Percentiles rank a stretch among this genome's conserved stretches.
phyloP scores from a whole-genome alignment of 2,113 vertebrate species.

The Potamarius usumacintae region DNA sequence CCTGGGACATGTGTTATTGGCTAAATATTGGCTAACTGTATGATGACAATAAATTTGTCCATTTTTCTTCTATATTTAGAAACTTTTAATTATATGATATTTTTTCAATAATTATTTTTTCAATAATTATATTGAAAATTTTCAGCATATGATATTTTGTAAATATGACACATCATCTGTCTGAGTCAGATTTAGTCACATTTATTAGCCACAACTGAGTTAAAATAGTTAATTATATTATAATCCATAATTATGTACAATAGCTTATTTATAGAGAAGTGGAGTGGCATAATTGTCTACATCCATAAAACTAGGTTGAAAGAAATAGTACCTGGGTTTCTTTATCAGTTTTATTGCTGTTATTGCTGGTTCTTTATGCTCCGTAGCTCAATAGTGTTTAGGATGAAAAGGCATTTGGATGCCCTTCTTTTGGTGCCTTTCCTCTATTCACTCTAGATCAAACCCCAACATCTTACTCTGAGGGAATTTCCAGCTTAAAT shows the following conservation, averaged over 20 bases:
- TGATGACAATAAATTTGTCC: background rate
- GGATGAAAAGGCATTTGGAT: slow-evolving; percentile 6
- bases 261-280: background rate
- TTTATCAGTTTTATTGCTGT: slow-evolving; percentile 11
- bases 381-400: slow-evolving; percentile 3
- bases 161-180: background rate
- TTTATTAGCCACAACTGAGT: background rate
- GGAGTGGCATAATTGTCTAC: background rate
- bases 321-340: background rate
- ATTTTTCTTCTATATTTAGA: background rate
- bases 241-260: background rate
- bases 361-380: slow-evolving; percentile 17
- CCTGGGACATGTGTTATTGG: too few species aligned
- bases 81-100: background rate
- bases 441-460: slow-evolving; percentile 32
- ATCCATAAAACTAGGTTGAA: background rate
- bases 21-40: background rate
- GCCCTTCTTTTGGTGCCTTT: background rate
- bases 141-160: background rate
- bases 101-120: background rate
- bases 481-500: slow-evolving; percentile 1
- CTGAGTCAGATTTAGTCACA: background rate
- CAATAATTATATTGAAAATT: too few species aligned
- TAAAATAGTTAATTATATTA: background rate
- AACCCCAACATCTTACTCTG: slow-evolving; percentile 20